Evolutionary conservation across 2,888 invertebrate species (phyloP).

Genomic region (Pammene aurita): DNA sequence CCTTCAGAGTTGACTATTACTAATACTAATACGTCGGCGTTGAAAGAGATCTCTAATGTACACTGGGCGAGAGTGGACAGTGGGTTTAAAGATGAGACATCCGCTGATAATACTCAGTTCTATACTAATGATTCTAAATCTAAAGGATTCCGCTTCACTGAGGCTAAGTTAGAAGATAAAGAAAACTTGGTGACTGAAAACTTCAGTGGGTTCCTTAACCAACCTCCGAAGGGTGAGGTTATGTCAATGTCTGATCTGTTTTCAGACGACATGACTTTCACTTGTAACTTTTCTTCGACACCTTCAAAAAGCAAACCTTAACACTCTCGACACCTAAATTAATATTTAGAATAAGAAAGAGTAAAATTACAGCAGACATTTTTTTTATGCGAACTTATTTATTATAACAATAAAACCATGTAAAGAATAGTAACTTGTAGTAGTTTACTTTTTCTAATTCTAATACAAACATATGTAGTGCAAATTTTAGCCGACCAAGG

Average conservation of each 20-base stretch:
- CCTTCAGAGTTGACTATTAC: constrained; percentile 77
- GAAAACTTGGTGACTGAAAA: constrained; percentile 65
- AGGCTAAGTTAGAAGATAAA: constrained; percentile 65
- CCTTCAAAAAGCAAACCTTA: constrained; percentile 76
- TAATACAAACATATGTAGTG: constrained; percentile 44
- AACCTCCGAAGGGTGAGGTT: constrained; percentile 62
- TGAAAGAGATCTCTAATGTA: constrained; percentile 75
- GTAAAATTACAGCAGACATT: background rate
- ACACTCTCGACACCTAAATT: constrained; percentile 56
- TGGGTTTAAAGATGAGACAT: constrained; percentile 77
- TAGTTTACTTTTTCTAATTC: background rate
- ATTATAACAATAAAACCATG: background rate
- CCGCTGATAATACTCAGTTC: constrained; percentile 70
- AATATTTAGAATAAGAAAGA: background rate
- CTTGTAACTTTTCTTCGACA: constrained; percentile 78
- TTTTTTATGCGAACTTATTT: background rate
- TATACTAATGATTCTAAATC: constrained; percentile 58
- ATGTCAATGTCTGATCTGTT: constrained; percentile 78
- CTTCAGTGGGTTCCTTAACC: constrained; percentile 62
- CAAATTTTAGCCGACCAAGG: constrained; percentile 36
- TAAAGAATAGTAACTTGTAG: no score
- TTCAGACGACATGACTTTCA: constrained; percentile 73
- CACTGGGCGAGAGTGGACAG: constrained; percentile 79
- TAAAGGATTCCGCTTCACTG: constrained; percentile 59
- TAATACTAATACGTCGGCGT: constrained; percentile 58